Base-by-base conservation (phyloP, 2,888 invertebrate genomes). In the Ariolimax columbianus region DNA sequence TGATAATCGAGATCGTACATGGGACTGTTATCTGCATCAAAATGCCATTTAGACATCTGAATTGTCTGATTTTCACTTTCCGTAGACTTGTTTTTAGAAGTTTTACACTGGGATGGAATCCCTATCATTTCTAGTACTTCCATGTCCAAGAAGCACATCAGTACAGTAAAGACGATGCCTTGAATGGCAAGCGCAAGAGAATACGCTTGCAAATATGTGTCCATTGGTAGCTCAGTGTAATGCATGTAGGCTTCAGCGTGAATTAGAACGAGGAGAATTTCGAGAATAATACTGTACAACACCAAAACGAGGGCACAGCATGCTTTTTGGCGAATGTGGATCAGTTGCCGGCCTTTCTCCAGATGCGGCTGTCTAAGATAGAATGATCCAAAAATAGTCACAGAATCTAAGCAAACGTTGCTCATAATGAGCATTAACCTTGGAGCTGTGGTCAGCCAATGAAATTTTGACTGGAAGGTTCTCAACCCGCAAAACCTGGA, bases 371-470 rank as follows among this genome's bases (percentile, higher is more conserved):
- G 84, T 9, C 73, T 40, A 7, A 84, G 73, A 59, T 51, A 84
- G 63, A 79, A 84, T 0, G 73, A 11, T 23, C 84, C 84, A 72
- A 79, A 84, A 11, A 72, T 59, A 14, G 78, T 63, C 36, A 78
- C 78, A 19, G 38, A 9, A 30, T 72, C 79, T 38, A 84, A 23
- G 38, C 79, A 79, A 19, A 77, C 43, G n/a, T 55, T 73, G 72
- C 79, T 36, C 63, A 79, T 30, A 14, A 84, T 33, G 2, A 84
- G 38, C n/a, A 84, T 9, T 17, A 72, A 43, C 30, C 51, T 72
- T 36, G 79, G 79, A 36, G 70, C 84, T 23, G 84, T 79, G 30
- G 70, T 81, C 9, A 85, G 26, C 85, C 85, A 85, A 55, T 85
- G 85, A n/a, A 33, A 80, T 3, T 80, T 59, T 11, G 73, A 40